A percentile compares a stretch with the other conserved stretches of the same genome.
These are phyloP conservation scores for Trichacis sp. DNA, from an alignment of 2,888 invertebrate genomes.

Conservation along the genomic window DNA sequence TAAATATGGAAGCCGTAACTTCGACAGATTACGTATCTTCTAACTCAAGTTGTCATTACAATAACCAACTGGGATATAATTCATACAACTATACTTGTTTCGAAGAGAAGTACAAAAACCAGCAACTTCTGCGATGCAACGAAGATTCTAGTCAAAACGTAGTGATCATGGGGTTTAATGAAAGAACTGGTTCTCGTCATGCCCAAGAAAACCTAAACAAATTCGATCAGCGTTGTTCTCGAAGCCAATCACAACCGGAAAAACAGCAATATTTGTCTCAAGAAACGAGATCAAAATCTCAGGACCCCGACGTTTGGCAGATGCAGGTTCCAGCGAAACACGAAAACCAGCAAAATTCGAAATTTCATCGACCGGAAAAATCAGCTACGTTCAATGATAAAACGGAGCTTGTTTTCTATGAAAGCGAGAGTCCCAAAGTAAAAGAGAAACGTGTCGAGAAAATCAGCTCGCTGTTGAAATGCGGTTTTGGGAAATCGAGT, in stretches of 20 bases:
- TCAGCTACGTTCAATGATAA: slow-evolving; percentile 32
- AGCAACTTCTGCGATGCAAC: slow-evolving; percentile 55
- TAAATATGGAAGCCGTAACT: slow-evolving; percentile 71
- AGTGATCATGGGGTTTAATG: slow-evolving; percentile 45
- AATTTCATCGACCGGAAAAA: slow-evolving; percentile 53
- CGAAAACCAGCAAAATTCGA: slow-evolving; percentile 53
- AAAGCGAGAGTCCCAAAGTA: slow-evolving; percentile 60
- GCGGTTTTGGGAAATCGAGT: slow-evolving; percentile 42
- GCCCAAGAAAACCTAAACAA: slow-evolving; percentile 46
- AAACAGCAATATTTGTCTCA: slow-evolving; percentile 54
- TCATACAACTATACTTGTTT: slow-evolving; percentile 63
- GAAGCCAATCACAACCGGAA: slow-evolving; percentile 63
- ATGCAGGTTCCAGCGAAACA: slow-evolving; percentile 56
- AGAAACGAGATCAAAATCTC: slow-evolving; percentile 61
- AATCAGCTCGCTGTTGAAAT: slow-evolving; percentile 39
- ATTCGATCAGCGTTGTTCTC: slow-evolving; percentile 52
- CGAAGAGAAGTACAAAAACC: slow-evolving; percentile 58
- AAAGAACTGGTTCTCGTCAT: slow-evolving; percentile 43
- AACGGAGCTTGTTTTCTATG: slow-evolving; percentile 61
- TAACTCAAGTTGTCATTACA: slow-evolving; percentile 57
- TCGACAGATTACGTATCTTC: slow-evolving; percentile 70
- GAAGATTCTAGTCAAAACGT: slow-evolving; percentile 57
- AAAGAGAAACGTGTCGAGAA: slow-evolving; percentile 47
- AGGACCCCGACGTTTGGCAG: slow-evolving; percentile 61
- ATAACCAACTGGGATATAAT: slow-evolving; percentile 58